Percentiles rank a stretch among this genome's conserved stretches.
Evolutionary conservation across 1,140 invertebrate genomes (phyloP).

Genomic region (Ostrea denselamellosa): DNA sequence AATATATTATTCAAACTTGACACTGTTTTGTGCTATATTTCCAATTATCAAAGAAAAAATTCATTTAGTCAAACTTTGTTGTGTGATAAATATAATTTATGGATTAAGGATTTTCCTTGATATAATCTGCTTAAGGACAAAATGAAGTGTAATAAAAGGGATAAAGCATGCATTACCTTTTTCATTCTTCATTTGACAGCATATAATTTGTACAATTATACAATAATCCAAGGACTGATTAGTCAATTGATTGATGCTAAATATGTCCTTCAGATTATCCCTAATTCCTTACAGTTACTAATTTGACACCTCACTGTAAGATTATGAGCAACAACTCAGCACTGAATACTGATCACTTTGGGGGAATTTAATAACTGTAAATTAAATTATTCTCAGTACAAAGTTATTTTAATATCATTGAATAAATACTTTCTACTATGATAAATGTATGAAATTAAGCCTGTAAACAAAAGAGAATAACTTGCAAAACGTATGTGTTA

Average conservation of each 20-base stretch:
- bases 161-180: not conserved
- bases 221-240: conserved; percentile 3
- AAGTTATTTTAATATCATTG: too few species aligned
- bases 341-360: not conserved
- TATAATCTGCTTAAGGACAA: conserved; percentile 9
- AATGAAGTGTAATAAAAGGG: not conserved
- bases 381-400: too few species aligned
- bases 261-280: not conserved
- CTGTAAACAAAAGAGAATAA: too few species aligned
- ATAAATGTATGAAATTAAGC: too few species aligned
- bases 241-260: conserved; percentile 2
- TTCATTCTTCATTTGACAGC: conserved; percentile 25
- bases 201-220: not conserved
- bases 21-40: conserved; percentile 10
- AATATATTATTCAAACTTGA: not conserved
- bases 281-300: not conserved
- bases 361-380: too few species aligned
- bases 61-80: not conserved
- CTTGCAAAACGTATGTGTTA: too few species aligned
- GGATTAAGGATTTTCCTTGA: not conserved
- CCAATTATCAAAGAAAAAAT: not conserved
- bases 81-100: not conserved
- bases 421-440: too few species aligned
- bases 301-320: not conserved
- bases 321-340: not conserved